Conservation (phyloP, 2,113 vertebrate species). For the Eulemur rufifrons region DNA sequence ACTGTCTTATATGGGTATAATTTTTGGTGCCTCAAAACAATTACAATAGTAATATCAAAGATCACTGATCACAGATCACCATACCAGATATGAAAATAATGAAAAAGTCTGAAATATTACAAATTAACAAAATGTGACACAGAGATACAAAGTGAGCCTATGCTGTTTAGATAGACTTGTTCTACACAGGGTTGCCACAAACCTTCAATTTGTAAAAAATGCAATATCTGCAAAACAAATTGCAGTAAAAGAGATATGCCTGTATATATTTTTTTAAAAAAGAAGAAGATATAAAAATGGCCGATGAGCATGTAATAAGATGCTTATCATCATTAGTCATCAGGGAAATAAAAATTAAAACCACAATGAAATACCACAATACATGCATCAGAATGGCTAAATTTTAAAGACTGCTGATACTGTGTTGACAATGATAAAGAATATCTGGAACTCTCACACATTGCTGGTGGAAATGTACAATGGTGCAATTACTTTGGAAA, state of each 20-base stretch:
- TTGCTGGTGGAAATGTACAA: not conserved
- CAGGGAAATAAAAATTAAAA: conserved; percentile 17
- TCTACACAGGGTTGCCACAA: not conserved
- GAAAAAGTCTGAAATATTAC: not conserved
- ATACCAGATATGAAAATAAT: not conserved
- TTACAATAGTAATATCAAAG: not conserved
- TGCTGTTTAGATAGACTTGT: not conserved
- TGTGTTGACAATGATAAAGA: not conserved
- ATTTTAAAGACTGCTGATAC: not conserved
- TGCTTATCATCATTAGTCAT: not conserved
- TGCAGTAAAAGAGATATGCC: not conserved
- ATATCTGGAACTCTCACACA: not conserved
- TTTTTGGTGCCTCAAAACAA: not conserved
- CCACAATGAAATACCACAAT: not conserved
- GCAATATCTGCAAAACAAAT: not conserved
- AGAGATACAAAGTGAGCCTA: not conserved
- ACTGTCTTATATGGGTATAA: not conserved
- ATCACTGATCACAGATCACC: not conserved
- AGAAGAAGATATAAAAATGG: not conserved
- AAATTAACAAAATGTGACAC: not conserved
- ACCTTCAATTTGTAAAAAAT: not conserved
- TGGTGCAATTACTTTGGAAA: not conserved
- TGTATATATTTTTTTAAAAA: not conserved
- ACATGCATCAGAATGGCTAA: not conserved
- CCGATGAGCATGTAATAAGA: not conserved